Percentiles rank a stretch among this genome's conserved stretches.
Evolutionary conservation across 2,888 invertebrate genomes (phyloP).

Genomic region (Lottia gigantea): DNA sequence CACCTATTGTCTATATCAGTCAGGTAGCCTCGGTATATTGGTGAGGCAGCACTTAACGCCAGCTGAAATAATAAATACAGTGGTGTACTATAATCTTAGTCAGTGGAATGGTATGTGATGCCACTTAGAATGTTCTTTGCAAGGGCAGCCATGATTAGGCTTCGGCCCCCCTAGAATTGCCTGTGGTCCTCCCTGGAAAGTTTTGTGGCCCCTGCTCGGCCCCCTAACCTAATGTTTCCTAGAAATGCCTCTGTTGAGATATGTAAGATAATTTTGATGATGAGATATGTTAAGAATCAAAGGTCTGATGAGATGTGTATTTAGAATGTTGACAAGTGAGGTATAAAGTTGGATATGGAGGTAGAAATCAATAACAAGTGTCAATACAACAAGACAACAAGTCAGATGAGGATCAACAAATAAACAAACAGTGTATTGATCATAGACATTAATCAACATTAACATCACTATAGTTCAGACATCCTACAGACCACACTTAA

Average conservation of each 20-base stretch:
- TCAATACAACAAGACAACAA: slow-evolving; percentile 4
- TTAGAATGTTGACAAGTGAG: too few relatives aligned
- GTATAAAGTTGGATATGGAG: neutral
- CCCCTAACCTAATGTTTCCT: too few relatives aligned
- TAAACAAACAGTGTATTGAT: neutral
- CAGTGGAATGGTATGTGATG: too few relatives aligned
- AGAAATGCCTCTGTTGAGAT: too few relatives aligned
- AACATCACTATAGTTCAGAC: neutral
- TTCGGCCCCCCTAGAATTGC: too few relatives aligned
- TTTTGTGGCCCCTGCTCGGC: too few relatives aligned
- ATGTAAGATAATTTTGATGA: too few relatives aligned
- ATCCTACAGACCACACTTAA: neutral
- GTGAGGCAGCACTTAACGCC: slow-evolving; percentile 96
- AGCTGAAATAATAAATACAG: slow-evolving; percentile 73
- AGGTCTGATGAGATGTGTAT: too few relatives aligned
- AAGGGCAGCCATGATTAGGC: too few relatives aligned
- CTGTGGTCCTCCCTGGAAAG: too few relatives aligned
- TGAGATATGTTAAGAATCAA: too few relatives aligned
- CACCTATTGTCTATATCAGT: slow-evolving; percentile 97
- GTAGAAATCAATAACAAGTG: neutral
- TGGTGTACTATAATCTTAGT: neutral
- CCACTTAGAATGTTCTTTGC: too few relatives aligned
- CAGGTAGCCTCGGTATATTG: slow-evolving; percentile 90
- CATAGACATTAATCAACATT: neutral
- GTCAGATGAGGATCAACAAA: neutral